Percentiles rank a stretch among this genome's conserved stretches.
These are phyloP conservation scores for Cololabis saira DNA, from an alignment of 2,113 vertebrate species.

Conservation along the genomic window DNA sequence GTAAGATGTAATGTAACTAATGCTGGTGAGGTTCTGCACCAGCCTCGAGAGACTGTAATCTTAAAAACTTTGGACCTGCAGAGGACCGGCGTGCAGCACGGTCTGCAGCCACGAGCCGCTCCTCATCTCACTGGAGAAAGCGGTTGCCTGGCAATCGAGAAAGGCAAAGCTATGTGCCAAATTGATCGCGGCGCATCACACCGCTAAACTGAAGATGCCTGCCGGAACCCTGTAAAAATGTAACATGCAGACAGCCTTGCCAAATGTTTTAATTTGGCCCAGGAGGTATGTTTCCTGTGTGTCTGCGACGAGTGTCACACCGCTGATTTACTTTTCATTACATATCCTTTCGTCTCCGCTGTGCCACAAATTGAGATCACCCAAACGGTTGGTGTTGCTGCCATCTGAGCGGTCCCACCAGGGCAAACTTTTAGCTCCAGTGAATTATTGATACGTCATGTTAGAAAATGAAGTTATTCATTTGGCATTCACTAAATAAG, in stretches of 20 bases:
- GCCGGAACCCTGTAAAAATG: conserved; percentile 10
- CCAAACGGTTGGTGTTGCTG: no score
- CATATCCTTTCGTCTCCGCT: no score
- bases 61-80: neutral
- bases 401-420: no score
- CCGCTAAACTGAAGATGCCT: conserved; percentile 5
- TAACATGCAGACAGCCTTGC: neutral
- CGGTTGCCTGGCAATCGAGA: conserved; percentile 11
- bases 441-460: no score
- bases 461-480: neutral
- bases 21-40: neutral
- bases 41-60: neutral
- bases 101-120: conserved; percentile 3
- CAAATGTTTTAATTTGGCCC: neutral
- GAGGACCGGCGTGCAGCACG: neutral
- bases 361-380: no score
- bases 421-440: no score
- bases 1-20: no score
- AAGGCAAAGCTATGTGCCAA: conserved; percentile 1
- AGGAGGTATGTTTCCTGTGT: neutral
- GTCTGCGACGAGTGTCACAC: no score
- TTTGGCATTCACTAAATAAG: no score
- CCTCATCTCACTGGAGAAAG: conserved; percentile 3
- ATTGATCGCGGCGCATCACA: neutral
- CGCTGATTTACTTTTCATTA: neutral